Percentiles rank a stretch among this genome's conserved stretches.
phyloP scores from a whole-genome alignment of 2,113 vertebrate genomes.

The Vulpes ferrilata region DNA sequence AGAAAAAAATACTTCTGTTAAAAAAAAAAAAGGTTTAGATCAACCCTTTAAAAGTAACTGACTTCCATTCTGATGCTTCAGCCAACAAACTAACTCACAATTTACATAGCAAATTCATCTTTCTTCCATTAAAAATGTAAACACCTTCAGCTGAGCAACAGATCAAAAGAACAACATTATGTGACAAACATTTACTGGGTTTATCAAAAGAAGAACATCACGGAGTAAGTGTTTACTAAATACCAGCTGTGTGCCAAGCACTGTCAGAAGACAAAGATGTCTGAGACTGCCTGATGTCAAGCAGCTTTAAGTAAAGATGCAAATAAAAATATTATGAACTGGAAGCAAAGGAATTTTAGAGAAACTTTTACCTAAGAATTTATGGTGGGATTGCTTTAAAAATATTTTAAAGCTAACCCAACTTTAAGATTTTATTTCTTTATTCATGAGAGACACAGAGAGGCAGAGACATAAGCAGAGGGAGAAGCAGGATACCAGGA shows the following conservation, averaged over 20 bases:
- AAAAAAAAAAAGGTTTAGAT: neutral
- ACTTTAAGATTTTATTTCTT: neutral
- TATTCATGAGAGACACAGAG: too few relatives aligned
- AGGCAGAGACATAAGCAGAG: too few relatives aligned
- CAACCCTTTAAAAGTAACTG: neutral
- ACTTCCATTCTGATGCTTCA: conserved; percentile 2
- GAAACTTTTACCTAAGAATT: neutral
- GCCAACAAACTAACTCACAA: neutral
- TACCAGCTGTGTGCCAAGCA: neutral
- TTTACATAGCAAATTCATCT: neutral
- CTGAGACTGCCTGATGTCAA: rapidly evolving
- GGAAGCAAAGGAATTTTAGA: neutral
- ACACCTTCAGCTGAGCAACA: neutral
- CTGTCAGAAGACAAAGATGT: neutral
- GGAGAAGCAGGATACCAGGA: too few relatives aligned
- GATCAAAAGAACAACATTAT: neutral
- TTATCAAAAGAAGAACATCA: neutral
- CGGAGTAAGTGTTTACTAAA: neutral
- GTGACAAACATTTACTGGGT: neutral
- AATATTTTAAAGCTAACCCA: neutral
- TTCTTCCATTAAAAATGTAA: conserved; percentile 32
- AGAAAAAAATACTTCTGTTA: neutral
- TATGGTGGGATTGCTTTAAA: neutral
- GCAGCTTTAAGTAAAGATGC: neutral
- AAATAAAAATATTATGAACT: neutral